Percentiles rank a stretch among this genome's conserved stretches.
Evolutionary conservation across 2,113 vertebrate genomes (phyloP).

Genomic region (Puntigrus tetrazona): DNA sequence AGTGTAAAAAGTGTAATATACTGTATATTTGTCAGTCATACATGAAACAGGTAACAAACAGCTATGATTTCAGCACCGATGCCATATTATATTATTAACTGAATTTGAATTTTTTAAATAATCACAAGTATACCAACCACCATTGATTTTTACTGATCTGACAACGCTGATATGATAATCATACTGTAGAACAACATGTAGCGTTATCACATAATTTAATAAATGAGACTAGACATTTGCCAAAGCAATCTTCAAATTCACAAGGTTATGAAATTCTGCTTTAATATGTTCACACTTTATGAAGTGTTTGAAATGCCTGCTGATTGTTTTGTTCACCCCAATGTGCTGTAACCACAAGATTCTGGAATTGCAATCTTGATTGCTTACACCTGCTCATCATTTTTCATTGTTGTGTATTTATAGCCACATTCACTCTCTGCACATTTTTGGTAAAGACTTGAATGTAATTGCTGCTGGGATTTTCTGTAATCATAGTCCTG

Average conservation of each 20-base stretch:
- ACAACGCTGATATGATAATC: neutral
- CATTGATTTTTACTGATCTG: neutral
- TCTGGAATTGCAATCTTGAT: constrained; percentile 24
- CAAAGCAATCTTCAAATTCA: neutral
- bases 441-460: neutral
- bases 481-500: neutral
- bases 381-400: constrained; percentile 21
- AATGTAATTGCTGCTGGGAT: neutral
- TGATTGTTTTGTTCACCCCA: neutral
- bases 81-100: neutral
- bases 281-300: neutral
- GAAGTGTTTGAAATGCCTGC: neutral
- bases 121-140: neutral
- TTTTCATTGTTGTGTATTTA: constrained; percentile 1
- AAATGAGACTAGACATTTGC: neutral
- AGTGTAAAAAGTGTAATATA: neutral
- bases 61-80: neutral
- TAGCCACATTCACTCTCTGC: neutral
- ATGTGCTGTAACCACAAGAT: neutral
- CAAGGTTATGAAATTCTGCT: neutral
- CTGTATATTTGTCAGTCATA: neutral
- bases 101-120: too few species aligned
- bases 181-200: neutral
- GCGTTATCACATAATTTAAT: neutral
- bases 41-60: neutral